Base-by-base conservation (phyloP, 1,140 invertebrate species). In the Drosophila navojoa region DNA sequence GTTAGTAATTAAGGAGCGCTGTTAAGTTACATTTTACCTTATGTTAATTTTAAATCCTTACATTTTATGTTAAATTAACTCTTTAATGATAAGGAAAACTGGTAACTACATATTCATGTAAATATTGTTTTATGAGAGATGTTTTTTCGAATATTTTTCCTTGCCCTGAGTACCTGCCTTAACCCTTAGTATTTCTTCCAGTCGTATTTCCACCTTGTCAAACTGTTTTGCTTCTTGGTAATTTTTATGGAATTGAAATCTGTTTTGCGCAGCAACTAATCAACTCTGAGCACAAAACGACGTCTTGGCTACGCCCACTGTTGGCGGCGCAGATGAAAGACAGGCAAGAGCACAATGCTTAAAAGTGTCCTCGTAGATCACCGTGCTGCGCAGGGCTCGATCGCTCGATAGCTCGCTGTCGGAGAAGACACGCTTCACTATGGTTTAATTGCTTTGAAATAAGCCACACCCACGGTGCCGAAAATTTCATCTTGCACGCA, bases 371-470 rank as follows among this genome's bases (percentile, higher is more conserved):
- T 87, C 79, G 84, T 77, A 71, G 72, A 87, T 87, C 79, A 87
- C 60, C 63, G 61, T 50, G 67, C 15, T 29, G 47, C 13, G 19
- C 9, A 16, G 32, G 15, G 49, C 32, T 57, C 45, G 5, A 35
- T 38, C 2, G 35, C 35, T 38, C 35, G 35, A 38, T 16, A 5
- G 42, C n/a, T 32, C 27, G 32, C 60, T 11, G 32, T 40, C 58
- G 15, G 29, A 58, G 63, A 71, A 86, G 84, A 89, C 84, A 89
- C 84, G 84, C 84, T 89, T 89, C 84, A 72, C 55, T 77, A 61
- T 63, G 79, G 62, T 81, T 79, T 89, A 89, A 89, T 89, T 89
- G 84, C 84, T 80, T 89, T 89, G 89, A 79, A 89, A 89, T 84
- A 89, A 78, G 84, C 76, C 78, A 87, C 82, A 82, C 82, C 82